These are phyloP conservation scores for Drosophila sproati DNA, from an alignment of 1,140 invertebrate species.

Conservation along the genomic window DNA sequence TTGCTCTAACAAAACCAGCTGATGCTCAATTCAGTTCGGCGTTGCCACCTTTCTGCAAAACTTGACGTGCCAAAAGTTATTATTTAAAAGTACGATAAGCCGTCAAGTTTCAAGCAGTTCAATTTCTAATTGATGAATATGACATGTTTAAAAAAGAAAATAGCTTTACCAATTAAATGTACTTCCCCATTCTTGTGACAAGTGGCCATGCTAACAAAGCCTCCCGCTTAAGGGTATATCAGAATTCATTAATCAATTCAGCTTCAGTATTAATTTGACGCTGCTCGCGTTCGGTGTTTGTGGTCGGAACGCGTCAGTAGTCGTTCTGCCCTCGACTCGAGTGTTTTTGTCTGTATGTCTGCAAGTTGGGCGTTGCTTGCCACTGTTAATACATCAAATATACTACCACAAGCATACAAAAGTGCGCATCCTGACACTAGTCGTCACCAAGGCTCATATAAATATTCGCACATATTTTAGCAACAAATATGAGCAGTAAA, in stretches of 20 bases:
- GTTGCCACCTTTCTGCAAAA: slow-evolving; percentile 21
- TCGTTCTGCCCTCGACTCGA: background rate
- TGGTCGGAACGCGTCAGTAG: slow-evolving; percentile 31
- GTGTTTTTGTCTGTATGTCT: background rate
- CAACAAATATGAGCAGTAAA: slow-evolving; percentile 70
- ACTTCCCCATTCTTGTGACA: background rate
- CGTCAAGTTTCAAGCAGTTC: background rate
- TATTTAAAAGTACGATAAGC: slow-evolving; percentile 32
- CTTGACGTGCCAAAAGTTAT: slow-evolving; percentile 13
- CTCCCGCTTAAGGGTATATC: background rate
- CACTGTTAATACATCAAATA: slow-evolving; percentile 32
- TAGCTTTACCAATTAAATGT: too few relatives aligned
- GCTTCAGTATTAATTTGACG: slow-evolving; percentile 61
- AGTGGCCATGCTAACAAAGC: background rate
- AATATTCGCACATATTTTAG: too few relatives aligned
- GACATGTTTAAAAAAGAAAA: background rate
- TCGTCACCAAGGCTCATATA: slow-evolving; percentile 3
- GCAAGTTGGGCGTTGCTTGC: slow-evolving; percentile 3
- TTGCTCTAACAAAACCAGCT: slow-evolving; percentile 31
- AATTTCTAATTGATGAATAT: background rate
- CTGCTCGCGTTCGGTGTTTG: slow-evolving; percentile 47
- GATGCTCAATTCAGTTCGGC: background rate
- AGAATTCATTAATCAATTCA: slow-evolving; percentile 35
- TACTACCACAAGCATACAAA: background rate
- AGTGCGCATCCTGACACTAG: too few relatives aligned